Evolutionary conservation across 2,797 vertebrate species (phyloP).

Genomic region (Esox lucius): DNA sequence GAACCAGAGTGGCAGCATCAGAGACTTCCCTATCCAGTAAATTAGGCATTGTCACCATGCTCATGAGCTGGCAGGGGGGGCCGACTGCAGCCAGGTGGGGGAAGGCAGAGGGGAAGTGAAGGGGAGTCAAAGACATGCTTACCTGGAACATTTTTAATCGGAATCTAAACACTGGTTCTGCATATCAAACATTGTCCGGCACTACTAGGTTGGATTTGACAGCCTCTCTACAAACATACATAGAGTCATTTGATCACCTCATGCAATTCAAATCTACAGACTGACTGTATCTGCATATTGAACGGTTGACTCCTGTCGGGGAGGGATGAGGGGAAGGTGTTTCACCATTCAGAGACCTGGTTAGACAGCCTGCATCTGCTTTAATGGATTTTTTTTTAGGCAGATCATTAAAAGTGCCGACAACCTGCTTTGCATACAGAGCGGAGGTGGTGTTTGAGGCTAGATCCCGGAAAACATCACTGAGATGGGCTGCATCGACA

Average conservation of each 20-base stretch:
- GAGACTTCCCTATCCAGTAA: conserved; percentile 43
- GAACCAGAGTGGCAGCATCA: conserved; percentile 15
- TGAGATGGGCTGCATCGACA: not conserved
- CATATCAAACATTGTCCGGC: not conserved
- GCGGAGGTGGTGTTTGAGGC: not conserved
- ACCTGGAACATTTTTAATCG: not conserved
- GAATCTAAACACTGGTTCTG: not conserved
- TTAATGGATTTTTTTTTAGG: not conserved
- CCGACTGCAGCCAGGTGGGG: not conserved
- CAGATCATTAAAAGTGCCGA: not conserved
- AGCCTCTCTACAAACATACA: not conserved
- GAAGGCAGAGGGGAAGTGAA: not conserved
- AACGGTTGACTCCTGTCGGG: not conserved
- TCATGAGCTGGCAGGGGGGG: too few relatives aligned
- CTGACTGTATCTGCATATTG: not conserved
- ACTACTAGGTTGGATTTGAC: not conserved
- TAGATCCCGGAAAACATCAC: not conserved
- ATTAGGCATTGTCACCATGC: conserved; percentile 9
- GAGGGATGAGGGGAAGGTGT: not conserved
- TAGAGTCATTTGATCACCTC: not conserved
- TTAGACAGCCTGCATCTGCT: not conserved
- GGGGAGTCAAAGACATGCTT: not conserved
- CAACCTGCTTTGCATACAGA: conserved; percentile 4
- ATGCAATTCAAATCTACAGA: too few relatives aligned
- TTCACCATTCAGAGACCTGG: not conserved